Evolutionary conservation across 2,888 invertebrate species (phyloP).

Genomic region (Tetheella fluctuosa): DNA sequence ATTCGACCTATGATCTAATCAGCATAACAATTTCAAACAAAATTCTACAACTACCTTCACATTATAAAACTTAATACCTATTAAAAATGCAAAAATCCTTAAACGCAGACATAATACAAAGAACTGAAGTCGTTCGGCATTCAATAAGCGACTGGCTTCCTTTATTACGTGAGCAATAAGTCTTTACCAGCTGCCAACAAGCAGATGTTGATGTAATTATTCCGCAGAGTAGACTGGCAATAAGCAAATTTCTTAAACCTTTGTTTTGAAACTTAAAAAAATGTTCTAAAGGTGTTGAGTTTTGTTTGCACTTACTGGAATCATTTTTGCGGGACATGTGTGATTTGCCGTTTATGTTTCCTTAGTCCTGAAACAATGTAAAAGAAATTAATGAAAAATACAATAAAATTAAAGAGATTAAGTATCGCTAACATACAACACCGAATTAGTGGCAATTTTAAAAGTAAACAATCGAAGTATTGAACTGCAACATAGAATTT

Average conservation of each 20-base stretch:
- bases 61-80: too few species aligned
- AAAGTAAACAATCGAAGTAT: not conserved
- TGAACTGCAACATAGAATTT: not conserved
- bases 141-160: constrained; percentile 58
- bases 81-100: too few species aligned
- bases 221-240: constrained; percentile 42
- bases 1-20: too few species aligned
- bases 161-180: constrained; percentile 61
- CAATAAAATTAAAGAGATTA: not conserved
- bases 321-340: constrained; percentile 81
- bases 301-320: constrained; percentile 66
- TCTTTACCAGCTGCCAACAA: constrained; percentile 55
- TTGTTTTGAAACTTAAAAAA: constrained; percentile 8
- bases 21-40: too few species aligned
- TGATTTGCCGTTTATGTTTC: constrained; percentile 50
- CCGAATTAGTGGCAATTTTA: not conserved
- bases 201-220: constrained; percentile 63
- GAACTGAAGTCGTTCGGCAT: constrained; percentile 37
- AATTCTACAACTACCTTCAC: too few species aligned
- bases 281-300: not conserved
- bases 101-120: not conserved
- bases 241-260: constrained; percentile 34
- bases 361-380: constrained; percentile 60
- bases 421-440: too few species aligned
- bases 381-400: constrained; percentile 17